Conservation (phyloP, 2,113 vertebrate species). For the Hemibagrus wyckioides region DNA sequence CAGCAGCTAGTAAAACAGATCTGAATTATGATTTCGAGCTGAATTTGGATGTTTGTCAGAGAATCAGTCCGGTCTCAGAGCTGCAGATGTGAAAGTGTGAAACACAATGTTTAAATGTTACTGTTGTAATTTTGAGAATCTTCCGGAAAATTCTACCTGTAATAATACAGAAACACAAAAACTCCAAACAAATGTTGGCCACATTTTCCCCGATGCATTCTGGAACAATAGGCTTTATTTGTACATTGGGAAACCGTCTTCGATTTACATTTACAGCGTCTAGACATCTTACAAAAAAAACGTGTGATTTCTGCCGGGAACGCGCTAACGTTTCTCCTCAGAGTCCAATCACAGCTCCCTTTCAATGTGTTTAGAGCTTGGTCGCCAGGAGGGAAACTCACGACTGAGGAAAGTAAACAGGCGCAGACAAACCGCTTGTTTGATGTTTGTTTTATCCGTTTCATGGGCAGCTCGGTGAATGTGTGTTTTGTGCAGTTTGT, state of each 20-base stretch:
- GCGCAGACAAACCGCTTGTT: conserved; percentile 61
- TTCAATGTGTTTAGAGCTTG: conserved; percentile 61
- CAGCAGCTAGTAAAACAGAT: not conserved
- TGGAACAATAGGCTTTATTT: not conserved
- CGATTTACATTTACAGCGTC: conserved; percentile 21
- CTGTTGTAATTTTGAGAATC: not conserved
- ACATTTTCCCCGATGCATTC: not conserved
- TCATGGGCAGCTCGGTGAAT: conserved; percentile 66
- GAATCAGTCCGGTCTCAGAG: not conserved
- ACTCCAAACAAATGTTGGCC: not conserved
- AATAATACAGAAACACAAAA: not conserved
- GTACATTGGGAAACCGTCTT: not conserved
- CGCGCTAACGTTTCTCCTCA: conserved; percentile 36
- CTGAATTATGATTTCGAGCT: not conserved
- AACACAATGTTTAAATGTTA: not conserved
- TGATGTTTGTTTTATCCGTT: conserved; percentile 67
- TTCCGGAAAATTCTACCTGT: not conserved
- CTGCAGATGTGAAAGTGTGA: not conserved
- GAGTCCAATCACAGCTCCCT: conserved; percentile 52
- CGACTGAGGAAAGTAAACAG: conserved; percentile 67
- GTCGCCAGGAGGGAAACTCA: conserved; percentile 60
- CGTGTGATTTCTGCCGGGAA: conserved; percentile 53
- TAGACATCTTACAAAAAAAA: conserved; percentile 9
- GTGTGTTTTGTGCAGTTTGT: conserved; percentile 70
- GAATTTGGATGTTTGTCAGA: not conserved